Evolutionary conservation across 1,140 invertebrate species (phyloP).

Genomic region (Aphis craccivora): DNA sequence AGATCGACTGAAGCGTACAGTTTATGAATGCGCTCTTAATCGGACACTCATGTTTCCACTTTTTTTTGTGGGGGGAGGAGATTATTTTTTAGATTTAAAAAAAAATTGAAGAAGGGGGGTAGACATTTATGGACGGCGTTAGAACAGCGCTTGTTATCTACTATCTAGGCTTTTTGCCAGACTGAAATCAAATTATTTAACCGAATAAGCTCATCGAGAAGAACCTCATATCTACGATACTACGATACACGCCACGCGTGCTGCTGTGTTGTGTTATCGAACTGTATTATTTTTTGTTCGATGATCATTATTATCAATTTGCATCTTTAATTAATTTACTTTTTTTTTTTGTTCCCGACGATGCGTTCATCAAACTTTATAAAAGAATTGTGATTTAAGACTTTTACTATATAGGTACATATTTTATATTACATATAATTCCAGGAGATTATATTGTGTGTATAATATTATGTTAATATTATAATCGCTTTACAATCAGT

Average conservation of each 20-base stretch:
- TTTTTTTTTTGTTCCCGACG: not conserved
- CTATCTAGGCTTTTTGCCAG: not conserved
- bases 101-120: too few species aligned
- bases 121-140: not conserved
- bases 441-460: not conserved
- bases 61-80: not conserved
- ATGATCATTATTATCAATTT: not conserved
- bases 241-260: not conserved
- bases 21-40: not conserved
- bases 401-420: not conserved
- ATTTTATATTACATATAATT: constrained; percentile 6
- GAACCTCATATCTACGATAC: not conserved
- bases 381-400: not conserved
- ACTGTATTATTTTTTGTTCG: not conserved
- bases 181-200: not conserved
- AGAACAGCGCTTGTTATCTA: not conserved
- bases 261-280: too few species aligned
- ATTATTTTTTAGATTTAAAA: not conserved
- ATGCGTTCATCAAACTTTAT: not conserved
- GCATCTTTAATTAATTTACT: not conserved
- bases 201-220: not conserved
- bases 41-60: not conserved
- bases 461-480: constrained; percentile 16
- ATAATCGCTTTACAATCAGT: not conserved
- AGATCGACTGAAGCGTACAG: not conserved